Evolutionary conservation across 1,140 invertebrate species (phyloP).

Genomic region (Apis dorsata): DNA sequence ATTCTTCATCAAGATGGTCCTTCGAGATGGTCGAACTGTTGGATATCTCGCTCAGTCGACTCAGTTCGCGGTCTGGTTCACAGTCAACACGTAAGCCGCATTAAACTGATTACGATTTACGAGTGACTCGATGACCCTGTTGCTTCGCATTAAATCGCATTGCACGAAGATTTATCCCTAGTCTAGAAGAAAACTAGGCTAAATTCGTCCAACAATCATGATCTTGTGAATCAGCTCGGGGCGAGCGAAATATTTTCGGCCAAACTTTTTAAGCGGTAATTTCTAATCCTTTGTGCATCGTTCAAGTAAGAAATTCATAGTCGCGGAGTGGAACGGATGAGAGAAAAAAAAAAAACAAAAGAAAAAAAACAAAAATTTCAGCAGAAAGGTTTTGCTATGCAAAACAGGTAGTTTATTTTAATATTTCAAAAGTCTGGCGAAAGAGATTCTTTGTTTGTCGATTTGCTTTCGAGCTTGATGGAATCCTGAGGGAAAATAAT

Average conservation of each 20-base stretch:
- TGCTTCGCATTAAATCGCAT: conserved; percentile 25
- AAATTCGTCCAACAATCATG: too few relatives aligned
- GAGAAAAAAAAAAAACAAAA: too few relatives aligned
- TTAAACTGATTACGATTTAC: conserved; percentile 70
- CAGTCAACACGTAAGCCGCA: conserved; percentile 68
- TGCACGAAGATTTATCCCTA: conserved; percentile 20
- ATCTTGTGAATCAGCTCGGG: not conserved
- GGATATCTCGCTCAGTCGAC: conserved; percentile 21
- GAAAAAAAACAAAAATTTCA: too few relatives aligned
- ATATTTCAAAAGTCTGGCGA: not conserved
- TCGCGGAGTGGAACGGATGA: too few relatives aligned
- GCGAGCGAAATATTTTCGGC: not conserved
- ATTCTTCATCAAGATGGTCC: too few relatives aligned
- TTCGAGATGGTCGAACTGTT: not conserved
- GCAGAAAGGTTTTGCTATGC: not conserved
- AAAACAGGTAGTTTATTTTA: not conserved
- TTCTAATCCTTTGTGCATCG: too few relatives aligned
- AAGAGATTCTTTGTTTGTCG: not conserved
- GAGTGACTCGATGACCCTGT: conserved; percentile 30
- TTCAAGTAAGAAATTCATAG: too few relatives aligned
- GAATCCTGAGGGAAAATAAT: not conserved
- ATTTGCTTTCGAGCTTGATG: not conserved
- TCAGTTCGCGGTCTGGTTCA: conserved; percentile 55
- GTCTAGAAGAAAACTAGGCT: not conserved
- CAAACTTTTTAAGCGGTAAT: too few relatives aligned